These are phyloP conservation scores for Rhincodon typus DNA, from an alignment of 2,797 vertebrate genomes.

Conservation along the genomic window DNA sequence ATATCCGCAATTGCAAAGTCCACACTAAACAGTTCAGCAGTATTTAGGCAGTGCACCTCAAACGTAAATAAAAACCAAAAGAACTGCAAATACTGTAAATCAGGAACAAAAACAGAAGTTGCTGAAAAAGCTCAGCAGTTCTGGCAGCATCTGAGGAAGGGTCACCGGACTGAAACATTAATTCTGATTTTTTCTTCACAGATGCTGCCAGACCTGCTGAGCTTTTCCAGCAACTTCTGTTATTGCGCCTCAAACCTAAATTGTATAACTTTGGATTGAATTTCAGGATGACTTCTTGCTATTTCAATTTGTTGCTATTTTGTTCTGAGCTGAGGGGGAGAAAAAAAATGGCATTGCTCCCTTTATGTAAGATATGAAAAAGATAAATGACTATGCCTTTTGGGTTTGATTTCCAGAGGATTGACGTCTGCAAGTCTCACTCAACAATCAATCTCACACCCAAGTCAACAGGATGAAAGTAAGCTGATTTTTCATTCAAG, in stretches of 20 bases:
- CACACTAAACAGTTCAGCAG: neutral
- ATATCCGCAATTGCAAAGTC: neutral
- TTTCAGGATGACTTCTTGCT: neutral
- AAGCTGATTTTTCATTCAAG: neutral
- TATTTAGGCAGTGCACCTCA: neutral
- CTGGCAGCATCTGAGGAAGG: too few species aligned
- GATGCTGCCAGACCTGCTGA: too few species aligned
- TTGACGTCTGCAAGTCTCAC: neutral
- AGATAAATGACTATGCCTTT: conserved; percentile 2
- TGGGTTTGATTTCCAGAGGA: conserved; percentile 2
- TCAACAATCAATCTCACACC: conserved; percentile 13
- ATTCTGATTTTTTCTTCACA: too few species aligned
- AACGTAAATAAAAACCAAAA: too few species aligned
- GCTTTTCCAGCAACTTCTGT: too few species aligned
- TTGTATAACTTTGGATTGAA: neutral
- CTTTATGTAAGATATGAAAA: neutral
- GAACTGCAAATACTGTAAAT: too few species aligned
- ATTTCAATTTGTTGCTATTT: neutral
- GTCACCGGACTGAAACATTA: too few species aligned
- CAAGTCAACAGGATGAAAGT: neutral
- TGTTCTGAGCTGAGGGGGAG: neutral
- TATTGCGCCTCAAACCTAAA: neutral
- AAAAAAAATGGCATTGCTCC: neutral
- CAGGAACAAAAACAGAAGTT: too few species aligned
- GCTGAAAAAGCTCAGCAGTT: too few species aligned